Percentiles rank a stretch among this genome's conserved stretches.
phyloP scores from a whole-genome alignment of 2,797 vertebrate genomes.

The Halcyon chelicuti region DNA sequence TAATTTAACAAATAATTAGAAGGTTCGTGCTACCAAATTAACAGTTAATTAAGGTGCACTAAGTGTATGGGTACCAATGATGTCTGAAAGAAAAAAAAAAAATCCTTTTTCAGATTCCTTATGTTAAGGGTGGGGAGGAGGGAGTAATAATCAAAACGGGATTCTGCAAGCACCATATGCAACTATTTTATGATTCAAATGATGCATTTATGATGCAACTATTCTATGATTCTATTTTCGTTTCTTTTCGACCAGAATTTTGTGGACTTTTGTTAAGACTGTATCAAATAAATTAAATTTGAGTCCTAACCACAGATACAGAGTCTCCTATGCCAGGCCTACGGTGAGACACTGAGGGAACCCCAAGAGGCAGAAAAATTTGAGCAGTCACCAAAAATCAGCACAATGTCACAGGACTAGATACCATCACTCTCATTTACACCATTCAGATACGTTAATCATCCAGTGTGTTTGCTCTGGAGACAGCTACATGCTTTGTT shows the following conservation, averaged over 20 bases:
- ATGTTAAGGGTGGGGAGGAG: accelerated
- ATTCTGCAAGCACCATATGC: not conserved
- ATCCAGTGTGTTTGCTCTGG: not conserved
- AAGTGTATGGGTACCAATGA: not conserved
- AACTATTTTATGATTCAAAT: not conserved
- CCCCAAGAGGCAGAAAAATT: not conserved
- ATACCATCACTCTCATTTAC: not conserved
- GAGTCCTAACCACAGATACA: not conserved
- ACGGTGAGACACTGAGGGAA: not conserved
- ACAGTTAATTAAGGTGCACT: not conserved
- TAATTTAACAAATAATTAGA: not conserved
- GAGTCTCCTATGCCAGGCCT: not conserved
- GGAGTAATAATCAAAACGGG: not conserved
- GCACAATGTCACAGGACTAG: not conserved
- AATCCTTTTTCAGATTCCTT: not conserved
- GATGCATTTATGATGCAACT: too few relatives aligned
- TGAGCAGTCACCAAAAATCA: not conserved
- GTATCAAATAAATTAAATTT: not conserved
- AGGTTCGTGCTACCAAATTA: not conserved
- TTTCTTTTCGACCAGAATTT: not conserved
- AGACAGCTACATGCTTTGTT: not conserved
- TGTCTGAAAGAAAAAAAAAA: not conserved
- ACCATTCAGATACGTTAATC: not conserved
- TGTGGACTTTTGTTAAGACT: not conserved
- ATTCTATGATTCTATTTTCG: not conserved